A percentile compares a stretch with the other conserved stretches of the same genome.
Conservation (phyloP, 1,140 invertebrate genomes). For the Drosophila pruinosa region DNA sequence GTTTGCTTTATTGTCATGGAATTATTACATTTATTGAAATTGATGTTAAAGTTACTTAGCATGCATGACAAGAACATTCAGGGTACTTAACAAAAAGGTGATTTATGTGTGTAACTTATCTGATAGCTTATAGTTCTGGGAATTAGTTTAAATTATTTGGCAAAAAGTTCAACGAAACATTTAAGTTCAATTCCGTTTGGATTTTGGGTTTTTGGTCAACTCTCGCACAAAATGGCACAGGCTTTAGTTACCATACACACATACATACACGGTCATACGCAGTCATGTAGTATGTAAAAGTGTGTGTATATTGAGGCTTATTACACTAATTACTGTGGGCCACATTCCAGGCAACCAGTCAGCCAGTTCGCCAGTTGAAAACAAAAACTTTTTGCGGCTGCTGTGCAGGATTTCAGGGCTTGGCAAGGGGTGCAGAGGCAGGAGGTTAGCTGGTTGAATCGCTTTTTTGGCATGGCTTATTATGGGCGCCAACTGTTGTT, state of each 20-base stretch:
- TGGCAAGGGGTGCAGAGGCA: not conserved
- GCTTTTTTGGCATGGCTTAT: conserved; percentile 52
- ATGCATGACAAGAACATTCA: not conserved
- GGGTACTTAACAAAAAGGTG: conserved; percentile 6
- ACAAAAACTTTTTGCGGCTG: conserved; percentile 61
- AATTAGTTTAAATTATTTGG: conserved; percentile 11
- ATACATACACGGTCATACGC: not conserved
- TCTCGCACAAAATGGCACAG: conserved; percentile 33
- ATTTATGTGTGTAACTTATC: conserved; percentile 17
- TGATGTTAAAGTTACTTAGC: not conserved
- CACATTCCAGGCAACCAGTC: conserved; percentile 19
- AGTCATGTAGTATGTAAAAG: not conserved
- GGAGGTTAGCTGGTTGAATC: conserved; percentile 3
- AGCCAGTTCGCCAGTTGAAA: conserved; percentile 9
- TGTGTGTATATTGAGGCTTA: conserved; percentile 56
- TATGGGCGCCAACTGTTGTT: conserved; percentile 52
- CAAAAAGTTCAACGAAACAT: conserved; percentile 17
- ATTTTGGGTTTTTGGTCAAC: conserved; percentile 24
- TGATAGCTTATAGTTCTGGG: not conserved
- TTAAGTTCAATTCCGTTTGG: conserved; percentile 31
- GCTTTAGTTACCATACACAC: conserved; percentile 24
- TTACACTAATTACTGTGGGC: conserved; percentile 73
- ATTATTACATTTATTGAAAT: not conserved
- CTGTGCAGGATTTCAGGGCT: not conserved
- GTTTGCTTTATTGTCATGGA: not conserved